phyloP scores from a whole-genome alignment of 35 echinoderm and acorn worm genomes.

The Ptychodera flava region DNA sequence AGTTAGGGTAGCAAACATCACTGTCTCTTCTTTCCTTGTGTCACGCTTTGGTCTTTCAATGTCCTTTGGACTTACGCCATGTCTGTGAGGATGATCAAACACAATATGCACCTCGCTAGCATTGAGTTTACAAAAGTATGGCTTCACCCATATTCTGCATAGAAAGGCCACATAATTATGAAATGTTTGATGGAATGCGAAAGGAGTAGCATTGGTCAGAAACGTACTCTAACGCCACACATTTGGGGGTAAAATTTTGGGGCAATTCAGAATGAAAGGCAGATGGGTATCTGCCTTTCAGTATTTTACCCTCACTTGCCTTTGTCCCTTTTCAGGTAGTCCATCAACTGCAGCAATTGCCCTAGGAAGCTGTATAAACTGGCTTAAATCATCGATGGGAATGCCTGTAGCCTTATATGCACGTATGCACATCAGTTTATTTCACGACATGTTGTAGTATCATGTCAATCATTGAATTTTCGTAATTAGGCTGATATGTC shows the following conservation, averaged over 20 bases:
- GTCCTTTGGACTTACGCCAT: slow-evolving; percentile 41
- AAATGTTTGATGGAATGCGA: neutral
- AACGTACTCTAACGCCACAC: slow-evolving; percentile 35
- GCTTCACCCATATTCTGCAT: neutral
- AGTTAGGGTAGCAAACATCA: no score
- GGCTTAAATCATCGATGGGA: slow-evolving; percentile 3
- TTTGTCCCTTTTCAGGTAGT: slow-evolving; percentile 29
- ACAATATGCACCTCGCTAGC: slow-evolving; percentile 28
- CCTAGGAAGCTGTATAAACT: slow-evolving; percentile 28
- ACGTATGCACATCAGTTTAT: no score
- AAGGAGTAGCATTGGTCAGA: no score
- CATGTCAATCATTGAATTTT: no score
- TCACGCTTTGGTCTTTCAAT: slow-evolving; percentile 22
- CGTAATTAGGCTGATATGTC: no score
- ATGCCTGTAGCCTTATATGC: no score
- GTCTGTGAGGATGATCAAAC: slow-evolving; percentile 40
- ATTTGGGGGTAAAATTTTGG: neutral
- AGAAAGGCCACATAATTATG: slow-evolving; percentile 13
- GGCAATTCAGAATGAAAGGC: slow-evolving; percentile 6
- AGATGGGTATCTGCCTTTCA: slow-evolving; percentile 4
- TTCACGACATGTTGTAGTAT: no score
- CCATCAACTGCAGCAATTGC: slow-evolving; percentile 26
- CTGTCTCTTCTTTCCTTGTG: neutral
- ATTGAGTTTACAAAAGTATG: slow-evolving; percentile 1
- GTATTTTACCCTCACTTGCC: slow-evolving; percentile 10